Conservation (phyloP, 1,140 invertebrate genomes). For the Uloborus diversus region DNA sequence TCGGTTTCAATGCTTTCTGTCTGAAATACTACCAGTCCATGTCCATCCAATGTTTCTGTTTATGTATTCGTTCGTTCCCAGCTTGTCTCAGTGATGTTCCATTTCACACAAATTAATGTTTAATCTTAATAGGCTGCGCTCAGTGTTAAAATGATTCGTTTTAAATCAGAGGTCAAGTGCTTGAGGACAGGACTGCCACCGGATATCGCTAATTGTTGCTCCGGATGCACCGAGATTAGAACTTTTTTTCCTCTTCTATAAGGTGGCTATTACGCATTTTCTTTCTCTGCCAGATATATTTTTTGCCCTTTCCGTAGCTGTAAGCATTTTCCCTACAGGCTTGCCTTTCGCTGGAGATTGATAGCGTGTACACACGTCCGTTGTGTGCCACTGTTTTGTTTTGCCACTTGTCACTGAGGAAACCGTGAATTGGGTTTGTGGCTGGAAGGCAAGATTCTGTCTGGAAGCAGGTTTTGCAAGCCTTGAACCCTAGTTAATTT, state of each 20-base stretch:
- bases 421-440: too few relatives aligned
- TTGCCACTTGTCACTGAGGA: too few relatives aligned
- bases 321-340: conserved; percentile 7
- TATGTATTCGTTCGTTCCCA: too few relatives aligned
- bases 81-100: too few relatives aligned
- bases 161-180: background rate
- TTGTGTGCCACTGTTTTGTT: background rate
- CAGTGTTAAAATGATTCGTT: background rate
- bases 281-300: background rate
- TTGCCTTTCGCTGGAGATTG: background rate
- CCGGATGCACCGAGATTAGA: conserved; percentile 25
- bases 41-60: too few relatives aligned
- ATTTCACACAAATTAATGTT: background rate
- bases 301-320: conserved; percentile 23
- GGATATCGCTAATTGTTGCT: conserved; percentile 48
- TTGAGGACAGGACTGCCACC: conserved; percentile 3
- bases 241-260: background rate
- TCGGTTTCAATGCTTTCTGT: too few relatives aligned
- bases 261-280: background rate
- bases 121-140: background rate
- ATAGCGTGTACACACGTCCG: background rate
- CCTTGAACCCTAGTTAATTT: too few relatives aligned
- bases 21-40: too few relatives aligned
- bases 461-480: too few relatives aligned
- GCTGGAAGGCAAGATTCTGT: too few relatives aligned